Evolutionary conservation across 1,140 invertebrate species (phyloP).

Genomic region (Kradibia gibbosae): DNA sequence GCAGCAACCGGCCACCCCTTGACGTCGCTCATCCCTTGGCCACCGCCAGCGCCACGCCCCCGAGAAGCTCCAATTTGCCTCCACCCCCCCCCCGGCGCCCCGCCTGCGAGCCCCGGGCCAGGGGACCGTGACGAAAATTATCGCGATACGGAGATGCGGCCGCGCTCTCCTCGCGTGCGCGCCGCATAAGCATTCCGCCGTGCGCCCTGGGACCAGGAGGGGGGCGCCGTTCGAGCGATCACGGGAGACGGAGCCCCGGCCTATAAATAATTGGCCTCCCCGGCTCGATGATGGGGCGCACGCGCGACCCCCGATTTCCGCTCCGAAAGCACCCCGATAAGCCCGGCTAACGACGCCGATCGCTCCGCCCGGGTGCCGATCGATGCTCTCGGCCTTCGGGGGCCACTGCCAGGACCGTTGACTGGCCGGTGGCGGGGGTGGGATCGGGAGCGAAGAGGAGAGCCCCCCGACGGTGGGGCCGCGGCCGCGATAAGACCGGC

Average conservation of each 20-base stretch:
- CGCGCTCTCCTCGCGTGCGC: not conserved
- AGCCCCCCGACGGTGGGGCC: no score
- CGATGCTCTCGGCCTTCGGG: not conserved
- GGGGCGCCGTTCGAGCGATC: not conserved
- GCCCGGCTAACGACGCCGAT: not conserved
- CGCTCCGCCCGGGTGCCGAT: not conserved
- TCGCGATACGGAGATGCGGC: not conserved
- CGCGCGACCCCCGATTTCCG: not conserved
- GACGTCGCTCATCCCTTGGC: no score
- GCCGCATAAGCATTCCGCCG: not conserved
- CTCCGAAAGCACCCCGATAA: not conserved
- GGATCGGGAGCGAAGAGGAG: no score
- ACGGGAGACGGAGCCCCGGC: not conserved
- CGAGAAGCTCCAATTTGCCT: no score
- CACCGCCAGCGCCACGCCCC: no score
- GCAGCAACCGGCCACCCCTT: no score
- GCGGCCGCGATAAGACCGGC: no score
- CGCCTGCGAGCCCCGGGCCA: no score
- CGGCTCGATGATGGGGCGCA: constrained; percentile 1
- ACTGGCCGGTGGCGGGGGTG: no score
- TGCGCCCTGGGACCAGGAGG: not conserved
- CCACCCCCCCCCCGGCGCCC: no score
- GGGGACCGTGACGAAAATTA: not conserved
- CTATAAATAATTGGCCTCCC: constrained; percentile 1
- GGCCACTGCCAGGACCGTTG: no score